Conservation (phyloP, 1,140 invertebrate species). For the Atta colombica region DNA sequence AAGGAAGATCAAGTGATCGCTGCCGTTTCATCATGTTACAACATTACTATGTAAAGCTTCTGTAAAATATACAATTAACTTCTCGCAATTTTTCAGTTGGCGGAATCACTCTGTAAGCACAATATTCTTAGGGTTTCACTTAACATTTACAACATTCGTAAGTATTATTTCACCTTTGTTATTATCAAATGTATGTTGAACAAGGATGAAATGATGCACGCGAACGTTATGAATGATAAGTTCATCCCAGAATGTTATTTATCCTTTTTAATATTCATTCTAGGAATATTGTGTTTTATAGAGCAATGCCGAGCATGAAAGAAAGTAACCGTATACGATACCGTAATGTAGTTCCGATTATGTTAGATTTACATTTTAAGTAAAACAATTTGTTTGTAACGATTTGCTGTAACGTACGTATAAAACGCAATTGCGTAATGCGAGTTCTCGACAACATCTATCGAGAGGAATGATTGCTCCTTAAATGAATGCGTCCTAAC, state of each 20-base stretch:
- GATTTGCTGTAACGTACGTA: slow-evolving; percentile 44
- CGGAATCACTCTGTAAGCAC: background rate
- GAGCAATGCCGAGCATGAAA: background rate
- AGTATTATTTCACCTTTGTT: no score
- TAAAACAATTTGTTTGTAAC: slow-evolving; percentile 47
- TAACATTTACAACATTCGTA: no score
- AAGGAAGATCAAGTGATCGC: background rate
- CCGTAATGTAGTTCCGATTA: slow-evolving; percentile 21
- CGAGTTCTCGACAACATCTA: slow-evolving; percentile 54
- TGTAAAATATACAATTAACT: slow-evolving; percentile 14
- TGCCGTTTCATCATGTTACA: background rate
- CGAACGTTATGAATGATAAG: no score
- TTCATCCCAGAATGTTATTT: no score
- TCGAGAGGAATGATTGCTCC: slow-evolving; percentile 40
- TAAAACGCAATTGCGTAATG: slow-evolving; percentile 40
- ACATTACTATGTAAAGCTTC: slow-evolving; percentile 20
- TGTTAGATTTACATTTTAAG: slow-evolving; percentile 43
- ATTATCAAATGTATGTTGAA: no score
- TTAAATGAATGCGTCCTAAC: background rate
- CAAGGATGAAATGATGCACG: no score
- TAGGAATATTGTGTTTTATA: no score
- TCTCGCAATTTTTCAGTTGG: slow-evolving; percentile 45
- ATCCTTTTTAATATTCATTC: no score
- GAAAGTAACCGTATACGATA: slow-evolving; percentile 14
- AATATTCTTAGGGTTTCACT: no score